Conservation (phyloP, 2,113 vertebrate species). For the Marmota flaviventris region DNA sequence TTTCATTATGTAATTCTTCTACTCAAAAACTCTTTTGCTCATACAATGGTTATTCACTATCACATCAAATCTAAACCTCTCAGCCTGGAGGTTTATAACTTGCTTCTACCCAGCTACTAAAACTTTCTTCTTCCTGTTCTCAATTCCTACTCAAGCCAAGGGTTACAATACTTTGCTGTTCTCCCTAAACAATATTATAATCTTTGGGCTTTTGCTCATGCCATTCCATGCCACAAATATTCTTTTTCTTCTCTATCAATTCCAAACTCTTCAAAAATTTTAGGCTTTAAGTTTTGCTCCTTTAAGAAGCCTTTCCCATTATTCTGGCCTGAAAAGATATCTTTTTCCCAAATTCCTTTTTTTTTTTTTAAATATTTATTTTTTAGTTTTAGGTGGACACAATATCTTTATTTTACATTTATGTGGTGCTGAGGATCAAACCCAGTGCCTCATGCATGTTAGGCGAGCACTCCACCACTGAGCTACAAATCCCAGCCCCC, state of each 20-base stretch:
- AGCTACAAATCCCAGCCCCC: no score
- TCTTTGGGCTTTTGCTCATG: conserved; percentile 31
- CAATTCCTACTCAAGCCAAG: conserved; percentile 21
- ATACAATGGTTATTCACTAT: conserved; percentile 40
- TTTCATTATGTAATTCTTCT: conserved; percentile 51
- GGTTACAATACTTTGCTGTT: background rate
- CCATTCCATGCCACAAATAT: conserved; percentile 11
- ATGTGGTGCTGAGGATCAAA: no score
- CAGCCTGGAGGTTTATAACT: background rate
- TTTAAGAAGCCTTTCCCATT: background rate
- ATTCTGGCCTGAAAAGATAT: background rate
- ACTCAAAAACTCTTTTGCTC: conserved; percentile 10
- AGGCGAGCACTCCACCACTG: no score
- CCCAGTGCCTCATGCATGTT: no score
- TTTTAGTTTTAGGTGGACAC: no score
- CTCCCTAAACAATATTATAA: background rate
- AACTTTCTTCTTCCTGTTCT: background rate
- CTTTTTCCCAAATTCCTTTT: background rate
- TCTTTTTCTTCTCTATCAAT: conserved; percentile 34
- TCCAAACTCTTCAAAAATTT: conserved; percentile 19
- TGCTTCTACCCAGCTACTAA: background rate
- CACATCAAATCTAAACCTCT: conserved; percentile 50
- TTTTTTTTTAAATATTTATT: no score
- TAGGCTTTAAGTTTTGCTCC: conserved; percentile 47
- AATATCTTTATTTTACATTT: no score